Conservation (phyloP, 2,888 invertebrate species). For the Platynereis dumerilii region DNA sequence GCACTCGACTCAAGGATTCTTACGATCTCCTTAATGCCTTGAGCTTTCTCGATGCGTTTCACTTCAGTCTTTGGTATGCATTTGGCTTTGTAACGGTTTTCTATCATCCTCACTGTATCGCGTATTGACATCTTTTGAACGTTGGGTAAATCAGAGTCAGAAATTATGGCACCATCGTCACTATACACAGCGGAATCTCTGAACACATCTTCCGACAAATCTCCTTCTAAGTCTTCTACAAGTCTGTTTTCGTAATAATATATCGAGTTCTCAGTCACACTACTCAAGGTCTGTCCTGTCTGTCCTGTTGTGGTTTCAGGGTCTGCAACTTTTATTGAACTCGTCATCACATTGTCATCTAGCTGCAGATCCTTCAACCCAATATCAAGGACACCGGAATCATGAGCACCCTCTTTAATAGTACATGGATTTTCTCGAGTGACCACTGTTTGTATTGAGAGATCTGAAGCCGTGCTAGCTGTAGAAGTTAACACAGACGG, state of each 20-base stretch:
- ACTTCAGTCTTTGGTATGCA: slow-evolving; percentile 16
- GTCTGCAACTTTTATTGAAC: background rate
- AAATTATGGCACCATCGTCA: slow-evolving; percentile 63
- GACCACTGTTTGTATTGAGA: too few relatives aligned
- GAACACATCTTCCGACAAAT: slow-evolving; percentile 68
- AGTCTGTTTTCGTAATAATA: slow-evolving; percentile 62
- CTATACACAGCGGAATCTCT: slow-evolving; percentile 86
- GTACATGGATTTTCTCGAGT: slow-evolving; percentile 1
- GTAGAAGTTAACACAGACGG: background rate
- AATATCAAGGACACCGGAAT: slow-evolving; percentile 19
- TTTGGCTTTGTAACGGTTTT: slow-evolving; percentile 14
- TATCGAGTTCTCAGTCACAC: slow-evolving; percentile 3
- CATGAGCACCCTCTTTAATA: slow-evolving; percentile 13
- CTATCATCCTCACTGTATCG: slow-evolving; percentile 28
- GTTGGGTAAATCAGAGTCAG: slow-evolving; percentile 28
- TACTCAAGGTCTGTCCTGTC: slow-evolving; percentile 1
- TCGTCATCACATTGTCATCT: background rate
- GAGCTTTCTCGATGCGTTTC: slow-evolving; percentile 24
- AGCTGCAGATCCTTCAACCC: slow-evolving; percentile 18
- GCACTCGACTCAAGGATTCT: slow-evolving; percentile 18
- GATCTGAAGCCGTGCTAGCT: background rate
- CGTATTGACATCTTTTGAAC: slow-evolving; percentile 19
- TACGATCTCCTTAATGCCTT: slow-evolving; percentile 26
- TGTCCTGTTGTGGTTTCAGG: slow-evolving; percentile 5
- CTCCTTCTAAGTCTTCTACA: slow-evolving; percentile 25